These are phyloP conservation scores for Meandrusa payeni DNA, from an alignment of 2,888 invertebrate species.

Conservation along the genomic window DNA sequence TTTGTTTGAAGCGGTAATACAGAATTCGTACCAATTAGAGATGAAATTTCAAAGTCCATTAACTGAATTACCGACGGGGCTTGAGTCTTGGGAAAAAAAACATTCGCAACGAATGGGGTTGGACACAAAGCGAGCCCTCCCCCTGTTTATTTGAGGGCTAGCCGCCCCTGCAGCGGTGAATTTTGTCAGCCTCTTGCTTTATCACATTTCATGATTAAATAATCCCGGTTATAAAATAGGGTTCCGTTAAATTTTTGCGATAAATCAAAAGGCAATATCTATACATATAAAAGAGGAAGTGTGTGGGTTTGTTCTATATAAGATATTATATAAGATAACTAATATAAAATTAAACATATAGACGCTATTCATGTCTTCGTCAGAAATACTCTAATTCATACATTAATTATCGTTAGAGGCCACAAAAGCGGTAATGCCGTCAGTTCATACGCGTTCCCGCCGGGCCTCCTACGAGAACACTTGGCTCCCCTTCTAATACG, in stretches of 20 bases:
- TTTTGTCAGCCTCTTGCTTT: conserved; percentile 18
- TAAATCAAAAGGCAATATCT: no score
- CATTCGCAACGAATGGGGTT: conserved; percentile 33
- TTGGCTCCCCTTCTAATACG: conserved; percentile 46
- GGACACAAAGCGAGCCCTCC: conserved; percentile 25
- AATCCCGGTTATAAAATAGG: not conserved
- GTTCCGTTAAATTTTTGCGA: not conserved
- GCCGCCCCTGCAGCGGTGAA: conserved; percentile 4
- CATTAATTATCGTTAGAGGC: no score
- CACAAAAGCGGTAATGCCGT: no score
- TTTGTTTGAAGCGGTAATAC: conserved; percentile 16
- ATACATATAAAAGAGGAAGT: no score
- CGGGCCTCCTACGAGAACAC: conserved; percentile 44
- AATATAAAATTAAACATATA: no score
- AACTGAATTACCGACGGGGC: conserved; percentile 42
- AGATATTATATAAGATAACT: no score
- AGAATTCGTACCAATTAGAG: conserved; percentile 45
- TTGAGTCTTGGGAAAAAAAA: conserved; percentile 35
- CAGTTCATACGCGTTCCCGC: conserved; percentile 7
- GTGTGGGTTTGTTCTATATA: no score
- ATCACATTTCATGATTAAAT: conserved; percentile 17
- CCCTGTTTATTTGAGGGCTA: conserved; percentile 28
- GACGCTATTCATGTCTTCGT: no score
- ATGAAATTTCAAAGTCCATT: conserved; percentile 49
- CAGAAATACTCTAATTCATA: no score